These are phyloP conservation scores for Drosophila bocki DNA, from an alignment of 1,140 invertebrate genomes.

Conservation along the genomic window DNA sequence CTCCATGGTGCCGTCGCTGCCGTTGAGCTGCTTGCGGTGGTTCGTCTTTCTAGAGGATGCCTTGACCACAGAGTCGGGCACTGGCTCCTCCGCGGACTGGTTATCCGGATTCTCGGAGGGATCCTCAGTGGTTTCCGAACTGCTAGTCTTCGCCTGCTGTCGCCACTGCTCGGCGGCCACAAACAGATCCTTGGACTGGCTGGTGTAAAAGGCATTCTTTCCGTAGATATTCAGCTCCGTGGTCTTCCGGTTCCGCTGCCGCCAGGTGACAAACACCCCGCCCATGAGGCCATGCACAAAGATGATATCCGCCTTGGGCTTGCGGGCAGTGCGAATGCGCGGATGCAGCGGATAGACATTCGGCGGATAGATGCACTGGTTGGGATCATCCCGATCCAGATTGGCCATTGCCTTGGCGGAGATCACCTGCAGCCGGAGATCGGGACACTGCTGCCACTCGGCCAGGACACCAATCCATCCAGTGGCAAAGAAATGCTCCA, in stretches of 20 bases:
- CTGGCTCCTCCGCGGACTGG: background rate
- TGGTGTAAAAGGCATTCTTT: conserved; percentile 83
- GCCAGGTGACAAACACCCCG: conserved; percentile 93
- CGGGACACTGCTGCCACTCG: conserved; percentile 87
- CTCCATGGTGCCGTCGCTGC: conserved; percentile 77
- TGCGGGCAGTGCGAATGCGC: conserved; percentile 85
- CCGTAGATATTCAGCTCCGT: conserved; percentile 78
- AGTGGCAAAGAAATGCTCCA: conserved; percentile 77
- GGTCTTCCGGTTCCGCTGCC: conserved; percentile 87
- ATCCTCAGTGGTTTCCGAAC: background rate
- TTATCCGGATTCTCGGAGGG: background rate
- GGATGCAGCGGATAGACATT: conserved; percentile 91
- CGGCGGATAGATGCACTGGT: conserved; percentile 85
- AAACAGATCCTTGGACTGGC: conserved; percentile 78
- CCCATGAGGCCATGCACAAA: conserved; percentile 93
- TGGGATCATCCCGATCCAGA: conserved; percentile 88
- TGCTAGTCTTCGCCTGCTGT: conserved; percentile 13
- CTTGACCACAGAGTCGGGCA: background rate
- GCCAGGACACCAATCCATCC: conserved; percentile 78
- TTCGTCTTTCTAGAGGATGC: background rate
- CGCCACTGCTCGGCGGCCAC: conserved; percentile 77
- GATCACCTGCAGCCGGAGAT: conserved; percentile 88
- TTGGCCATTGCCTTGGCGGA: conserved; percentile 89
- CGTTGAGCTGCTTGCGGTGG: conserved; percentile 46
- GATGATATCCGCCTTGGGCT: conserved; percentile 89